A percentile compares a stretch with the other conserved stretches of the same genome.
Evolutionary conservation across 2,113 vertebrate genomes (phyloP).

Genomic region (Aegithalos caudatus): DNA sequence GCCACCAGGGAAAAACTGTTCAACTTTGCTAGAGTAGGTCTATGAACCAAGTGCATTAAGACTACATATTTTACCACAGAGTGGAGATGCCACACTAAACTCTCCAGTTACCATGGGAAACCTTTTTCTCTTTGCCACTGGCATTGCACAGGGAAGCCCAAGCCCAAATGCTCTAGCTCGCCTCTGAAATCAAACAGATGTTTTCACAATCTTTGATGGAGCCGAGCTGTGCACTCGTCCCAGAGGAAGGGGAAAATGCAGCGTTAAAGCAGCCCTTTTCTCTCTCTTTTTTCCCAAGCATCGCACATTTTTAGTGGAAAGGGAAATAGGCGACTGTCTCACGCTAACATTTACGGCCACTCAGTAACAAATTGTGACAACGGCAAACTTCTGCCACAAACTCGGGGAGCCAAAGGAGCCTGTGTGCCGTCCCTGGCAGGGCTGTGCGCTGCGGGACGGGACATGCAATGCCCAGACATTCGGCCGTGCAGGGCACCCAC

Average conservation of each 20-base stretch:
- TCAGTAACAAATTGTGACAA: background rate
- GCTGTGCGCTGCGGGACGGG: background rate
- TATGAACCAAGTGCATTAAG: slow-evolving; percentile 15
- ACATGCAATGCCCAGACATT: background rate
- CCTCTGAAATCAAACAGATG: slow-evolving; percentile 54
- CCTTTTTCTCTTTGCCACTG: slow-evolving; percentile 40
- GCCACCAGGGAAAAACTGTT: slow-evolving; percentile 13
- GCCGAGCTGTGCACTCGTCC: background rate
- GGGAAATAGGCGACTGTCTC: background rate
- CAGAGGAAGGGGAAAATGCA: slow-evolving; percentile 4
- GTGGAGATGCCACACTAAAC: slow-evolving; percentile 20
- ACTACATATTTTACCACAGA: background rate
- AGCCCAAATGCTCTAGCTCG: slow-evolving; percentile 10
- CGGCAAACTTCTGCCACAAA: slow-evolving; percentile 7
- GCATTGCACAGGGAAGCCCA: background rate
- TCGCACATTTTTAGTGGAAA: background rate
- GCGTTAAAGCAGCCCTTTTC: background rate
- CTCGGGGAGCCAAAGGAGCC: background rate
- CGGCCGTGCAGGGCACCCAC: background rate
- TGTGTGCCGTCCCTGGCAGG: background rate
- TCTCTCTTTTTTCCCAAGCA: background rate
- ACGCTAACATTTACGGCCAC: background rate
- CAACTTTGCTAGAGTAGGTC: slow-evolving; percentile 2
- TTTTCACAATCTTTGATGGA: slow-evolving; percentile 37
- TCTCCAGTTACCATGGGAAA: slow-evolving; percentile 40